These are phyloP conservation scores for Magallana angulata DNA, from an alignment of 1,140 invertebrate species.

Conservation along the genomic window DNA sequence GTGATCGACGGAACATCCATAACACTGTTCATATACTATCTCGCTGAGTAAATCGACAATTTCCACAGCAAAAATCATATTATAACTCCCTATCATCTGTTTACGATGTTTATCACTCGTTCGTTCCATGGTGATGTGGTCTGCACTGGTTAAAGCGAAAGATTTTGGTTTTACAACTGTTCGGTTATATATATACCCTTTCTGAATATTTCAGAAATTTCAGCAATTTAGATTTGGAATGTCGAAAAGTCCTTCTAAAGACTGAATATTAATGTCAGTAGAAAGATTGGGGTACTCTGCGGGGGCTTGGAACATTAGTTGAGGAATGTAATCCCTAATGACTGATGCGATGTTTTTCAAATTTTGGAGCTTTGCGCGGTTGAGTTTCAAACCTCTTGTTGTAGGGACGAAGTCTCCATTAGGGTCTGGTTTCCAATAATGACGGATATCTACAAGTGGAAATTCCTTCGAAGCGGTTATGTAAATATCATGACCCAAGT, in stretches of 20 bases:
- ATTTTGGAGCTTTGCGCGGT: conserved; percentile 19
- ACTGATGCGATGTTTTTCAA: not conserved
- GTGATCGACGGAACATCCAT: conserved; percentile 31
- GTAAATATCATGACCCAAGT: not conserved
- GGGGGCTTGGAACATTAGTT: not conserved
- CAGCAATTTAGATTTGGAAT: conserved; percentile 13
- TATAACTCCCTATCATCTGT: not conserved
- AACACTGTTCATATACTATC: conserved; percentile 23
- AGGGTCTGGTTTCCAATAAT: conserved; percentile 17
- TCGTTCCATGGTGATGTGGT: not conserved
- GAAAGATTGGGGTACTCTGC: not conserved
- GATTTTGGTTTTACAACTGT: not conserved
- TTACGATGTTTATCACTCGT: not conserved
- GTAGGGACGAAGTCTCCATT: not conserved
- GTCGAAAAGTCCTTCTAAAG: not conserved
- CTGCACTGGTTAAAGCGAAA: not conserved
- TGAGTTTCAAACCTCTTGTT: conserved; percentile 27
- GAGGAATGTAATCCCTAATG: conserved; percentile 9
- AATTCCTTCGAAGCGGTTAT: conserved; percentile 16
- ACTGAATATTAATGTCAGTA: not conserved
- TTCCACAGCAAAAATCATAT: not conserved
- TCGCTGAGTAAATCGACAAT: conserved; percentile 10
- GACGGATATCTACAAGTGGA: not conserved
- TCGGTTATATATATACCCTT: conserved; percentile 13
- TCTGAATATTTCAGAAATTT: not conserved